These are phyloP conservation scores for Drosophila teissieri DNA, from an alignment of 1,140 invertebrate genomes.

Conservation along the genomic window DNA sequence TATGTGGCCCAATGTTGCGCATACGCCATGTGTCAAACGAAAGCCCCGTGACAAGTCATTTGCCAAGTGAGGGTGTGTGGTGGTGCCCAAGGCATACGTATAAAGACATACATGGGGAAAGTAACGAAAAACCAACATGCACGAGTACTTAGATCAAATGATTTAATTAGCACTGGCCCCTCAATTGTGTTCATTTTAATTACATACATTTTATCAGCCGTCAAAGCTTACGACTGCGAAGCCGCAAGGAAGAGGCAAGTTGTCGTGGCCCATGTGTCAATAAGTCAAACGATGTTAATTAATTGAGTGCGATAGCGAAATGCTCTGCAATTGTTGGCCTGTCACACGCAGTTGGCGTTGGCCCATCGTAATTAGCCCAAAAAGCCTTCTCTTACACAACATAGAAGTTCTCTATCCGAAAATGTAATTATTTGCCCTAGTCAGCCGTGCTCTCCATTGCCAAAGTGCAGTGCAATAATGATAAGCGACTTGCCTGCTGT, in stretches of 20 bases:
- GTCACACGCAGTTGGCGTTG: slow-evolving; percentile 48
- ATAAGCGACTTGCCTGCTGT: slow-evolving; percentile 18
- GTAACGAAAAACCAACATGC: slow-evolving; percentile 26
- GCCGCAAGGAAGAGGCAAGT: slow-evolving; percentile 5
- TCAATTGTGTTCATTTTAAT: slow-evolving; percentile 78
- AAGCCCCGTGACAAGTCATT: slow-evolving; percentile 64
- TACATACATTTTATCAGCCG: slow-evolving; percentile 76
- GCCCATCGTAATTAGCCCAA: slow-evolving; percentile 53
- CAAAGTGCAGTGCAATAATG: slow-evolving; percentile 30
- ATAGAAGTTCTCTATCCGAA: slow-evolving; percentile 21
- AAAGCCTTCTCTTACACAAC: slow-evolving; percentile 48
- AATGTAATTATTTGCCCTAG: slow-evolving; percentile 5
- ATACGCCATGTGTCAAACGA: slow-evolving; percentile 56
- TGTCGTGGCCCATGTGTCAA: slow-evolving; percentile 62
- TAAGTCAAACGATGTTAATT: slow-evolving; percentile 83
- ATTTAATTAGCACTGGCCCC: slow-evolving; percentile 78
- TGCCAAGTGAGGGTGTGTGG: slow-evolving; percentile 19
- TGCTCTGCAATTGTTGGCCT: slow-evolving; percentile 57
- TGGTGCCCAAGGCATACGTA: slow-evolving; percentile 2
- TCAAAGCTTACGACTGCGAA: slow-evolving; percentile 19
- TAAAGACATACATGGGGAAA: slow-evolving; percentile 1
- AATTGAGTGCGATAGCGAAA: slow-evolving; percentile 70
- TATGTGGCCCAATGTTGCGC: slow-evolving; percentile 47
- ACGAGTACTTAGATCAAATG: slow-evolving; percentile 58
- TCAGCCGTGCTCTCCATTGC: neutral